phyloP scores from a whole-genome alignment of 1,140 invertebrate species.

The Anastrepha obliqua region DNA sequence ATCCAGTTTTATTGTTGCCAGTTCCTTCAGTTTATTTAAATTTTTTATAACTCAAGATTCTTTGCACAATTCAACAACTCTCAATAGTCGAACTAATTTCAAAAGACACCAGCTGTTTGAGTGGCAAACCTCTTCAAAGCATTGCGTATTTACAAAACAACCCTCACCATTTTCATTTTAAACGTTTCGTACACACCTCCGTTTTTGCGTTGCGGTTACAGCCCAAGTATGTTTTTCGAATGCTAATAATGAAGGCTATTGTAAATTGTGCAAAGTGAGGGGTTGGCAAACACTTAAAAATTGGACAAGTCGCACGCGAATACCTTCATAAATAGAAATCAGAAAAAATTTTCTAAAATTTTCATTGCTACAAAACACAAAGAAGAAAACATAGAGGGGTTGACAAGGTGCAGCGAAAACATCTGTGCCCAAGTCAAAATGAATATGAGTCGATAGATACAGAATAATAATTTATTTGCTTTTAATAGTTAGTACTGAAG shows the following conservation, averaged over 20 bases:
- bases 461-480: neutral
- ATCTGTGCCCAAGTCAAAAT: neutral
- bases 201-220: neutral
- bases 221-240: neutral
- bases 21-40: neutral
- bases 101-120: conserved; percentile 9
- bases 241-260: neutral
- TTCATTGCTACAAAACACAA: neutral
- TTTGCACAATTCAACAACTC: neutral
- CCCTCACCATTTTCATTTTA: neutral
- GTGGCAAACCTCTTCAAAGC: neutral
- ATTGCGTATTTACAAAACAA: neutral
- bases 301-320: neutral
- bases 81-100: neutral
- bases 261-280: conserved; percentile 10
- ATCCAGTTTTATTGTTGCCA: neutral
- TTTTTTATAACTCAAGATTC: neutral
- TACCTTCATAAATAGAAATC: neutral
- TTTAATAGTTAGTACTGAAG: neutral
- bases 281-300: neutral
- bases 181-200: conserved; percentile 7
- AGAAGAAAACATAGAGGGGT: neutral
- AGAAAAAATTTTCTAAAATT: neutral
- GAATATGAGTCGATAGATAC: neutral
- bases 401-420: neutral